These are phyloP conservation scores for Bujurquina vittata DNA, from an alignment of 2,113 vertebrate species.

Conservation along the genomic window DNA sequence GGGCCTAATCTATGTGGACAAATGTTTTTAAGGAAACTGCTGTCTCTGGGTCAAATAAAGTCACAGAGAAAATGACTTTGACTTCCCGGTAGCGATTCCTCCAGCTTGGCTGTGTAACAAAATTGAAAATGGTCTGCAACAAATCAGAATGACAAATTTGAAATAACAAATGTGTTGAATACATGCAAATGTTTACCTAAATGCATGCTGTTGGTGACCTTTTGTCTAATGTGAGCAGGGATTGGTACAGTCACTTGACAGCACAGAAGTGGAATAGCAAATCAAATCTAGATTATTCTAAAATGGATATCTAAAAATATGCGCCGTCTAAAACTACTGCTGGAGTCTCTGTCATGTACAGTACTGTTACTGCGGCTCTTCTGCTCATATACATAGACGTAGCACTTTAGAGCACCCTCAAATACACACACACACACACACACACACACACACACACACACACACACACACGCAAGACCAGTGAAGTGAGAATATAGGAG, in stretches of 20 bases:
- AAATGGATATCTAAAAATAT: neutral
- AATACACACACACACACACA: neutral
- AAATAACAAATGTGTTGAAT: neutral
- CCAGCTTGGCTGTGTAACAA: neutral
- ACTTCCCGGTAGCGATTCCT: slow-evolving; percentile 3
- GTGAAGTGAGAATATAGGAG: slow-evolving; percentile 16
- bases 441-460: neutral
- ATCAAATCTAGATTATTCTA: neutral
- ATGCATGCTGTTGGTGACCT: neutral
- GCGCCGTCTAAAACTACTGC: neutral
- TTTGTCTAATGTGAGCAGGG: neutral
- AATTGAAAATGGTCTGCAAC: neutral
- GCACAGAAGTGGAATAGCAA: neutral
- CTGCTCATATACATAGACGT: neutral
- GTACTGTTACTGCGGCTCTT: neutral
- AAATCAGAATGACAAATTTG: slow-evolving; percentile 5
- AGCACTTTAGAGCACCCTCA: neutral
- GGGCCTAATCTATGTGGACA: slow-evolving; percentile 23
- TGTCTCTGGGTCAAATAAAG: slow-evolving; percentile 24
- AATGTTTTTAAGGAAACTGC: slow-evolving; percentile 35
- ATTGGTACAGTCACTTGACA: neutral
- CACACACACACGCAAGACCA: neutral
- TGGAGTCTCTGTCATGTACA: neutral
- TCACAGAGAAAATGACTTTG: slow-evolving; percentile 26
- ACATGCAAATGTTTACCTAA: neutral